Evolutionary conservation across 2,797 vertebrate genomes (phyloP), one percentile per base, ranked within the genome.

Genomic region (Rhinichthys osculus): DNA sequence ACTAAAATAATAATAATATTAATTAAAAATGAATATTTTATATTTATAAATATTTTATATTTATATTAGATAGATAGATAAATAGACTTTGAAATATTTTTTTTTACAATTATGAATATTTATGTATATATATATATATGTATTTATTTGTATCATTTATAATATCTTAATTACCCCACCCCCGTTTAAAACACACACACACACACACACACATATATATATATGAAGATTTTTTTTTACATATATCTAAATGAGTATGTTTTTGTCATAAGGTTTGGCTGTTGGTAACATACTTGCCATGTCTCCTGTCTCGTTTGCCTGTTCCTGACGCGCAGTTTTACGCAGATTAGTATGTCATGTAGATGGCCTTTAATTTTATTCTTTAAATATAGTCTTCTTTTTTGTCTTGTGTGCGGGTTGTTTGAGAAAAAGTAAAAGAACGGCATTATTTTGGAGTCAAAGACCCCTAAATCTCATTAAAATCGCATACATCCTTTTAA

Each of bases 381-480:
- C 2, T 8, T 21, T 19, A 19, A 14, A 42, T 21, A 30, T 3
- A 21, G 3, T 13, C 0, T 30, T 27, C 7, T 44, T 64, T n/a
- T 62, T 33, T 21, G n/a, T 72, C 0, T 11, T 72, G 23, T 62
- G 4, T 64, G 40, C 7, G 19, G 0, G 35, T 47, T 13, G 21
- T 44, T 72, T 3, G 13, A 38, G n/a, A 67, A 10, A 50, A 50
- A 50, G 4, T 16, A 50, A 14, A 62, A 0, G 4, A 62, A 23
- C 33, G 2, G 4, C 4, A 42, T 13, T 27, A 9, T 17, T 7
- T 7, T 11, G 3, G 11, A 8, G 8, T 16, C 3, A 59, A 35
- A n/a, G 1, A 1, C 6, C 17, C 30, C 6, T 0, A 38, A 77
- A 23, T 77, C 1, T 1, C 50, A n/a, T 16, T n/a, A 0, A n/a